Conservation (phyloP, 2,113 vertebrate genomes). For the Campylomormyrus numenius region DNA sequence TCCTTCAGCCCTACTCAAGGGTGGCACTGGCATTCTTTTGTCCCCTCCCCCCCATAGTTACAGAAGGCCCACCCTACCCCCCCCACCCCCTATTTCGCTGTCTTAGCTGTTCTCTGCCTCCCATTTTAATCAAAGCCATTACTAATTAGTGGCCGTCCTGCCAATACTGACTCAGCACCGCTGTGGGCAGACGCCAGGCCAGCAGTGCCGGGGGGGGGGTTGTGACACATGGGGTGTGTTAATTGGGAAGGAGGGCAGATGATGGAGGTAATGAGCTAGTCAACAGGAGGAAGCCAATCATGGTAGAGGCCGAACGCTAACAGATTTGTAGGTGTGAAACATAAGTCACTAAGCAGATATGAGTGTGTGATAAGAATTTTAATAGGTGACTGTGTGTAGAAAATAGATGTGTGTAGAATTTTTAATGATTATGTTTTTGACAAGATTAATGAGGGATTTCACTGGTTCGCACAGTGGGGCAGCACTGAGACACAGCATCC, state of each 20-base stretch:
- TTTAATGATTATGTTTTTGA: not conserved
- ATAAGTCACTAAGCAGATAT: not conserved
- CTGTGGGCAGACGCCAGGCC: constrained; percentile 38
- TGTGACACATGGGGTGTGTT: not conserved
- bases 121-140: not conserved
- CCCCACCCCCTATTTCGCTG: not conserved
- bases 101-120: not conserved
- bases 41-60: not conserved
- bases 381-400: not conserved
- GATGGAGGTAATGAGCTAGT: constrained; percentile 25
- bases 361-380: not conserved
- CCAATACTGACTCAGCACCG: constrained; percentile 26
- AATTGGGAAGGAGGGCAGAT: not conserved
- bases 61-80: not conserved
- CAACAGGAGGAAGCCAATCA: not conserved
- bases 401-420: not conserved
- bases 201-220: constrained; percentile 3
- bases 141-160: not conserved
- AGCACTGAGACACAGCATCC: not conserved
- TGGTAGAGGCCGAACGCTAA: not conserved
- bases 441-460: not conserved
- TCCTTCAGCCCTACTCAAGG: not conserved
- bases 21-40: not conserved
- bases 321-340: not conserved
- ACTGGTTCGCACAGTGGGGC: not conserved